Evolutionary conservation across 2,113 vertebrate species (phyloP).

Genomic region (Sterrhoptilus dennistouni): DNA sequence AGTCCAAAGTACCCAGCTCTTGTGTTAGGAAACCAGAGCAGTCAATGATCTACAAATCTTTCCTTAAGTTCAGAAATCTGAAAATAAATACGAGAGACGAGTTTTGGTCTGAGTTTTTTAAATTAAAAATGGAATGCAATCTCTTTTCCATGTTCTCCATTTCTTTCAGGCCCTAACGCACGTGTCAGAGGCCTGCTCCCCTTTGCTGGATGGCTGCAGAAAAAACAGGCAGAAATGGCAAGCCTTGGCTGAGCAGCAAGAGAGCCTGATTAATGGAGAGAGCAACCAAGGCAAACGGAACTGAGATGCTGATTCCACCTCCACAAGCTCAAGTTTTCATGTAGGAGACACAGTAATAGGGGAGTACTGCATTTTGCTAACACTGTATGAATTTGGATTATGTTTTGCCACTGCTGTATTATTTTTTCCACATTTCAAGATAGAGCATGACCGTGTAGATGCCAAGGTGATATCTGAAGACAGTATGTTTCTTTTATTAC

Average conservation of each 20-base stretch:
- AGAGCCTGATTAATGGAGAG: constrained; percentile 80
- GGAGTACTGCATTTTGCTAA: constrained; percentile 53
- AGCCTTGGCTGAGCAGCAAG: constrained; percentile 86
- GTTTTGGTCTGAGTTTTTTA: not conserved
- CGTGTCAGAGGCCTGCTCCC: constrained; percentile 87
- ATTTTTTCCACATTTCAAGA: constrained; percentile 59
- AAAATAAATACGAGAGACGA: not conserved
- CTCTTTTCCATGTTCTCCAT: not conserved
- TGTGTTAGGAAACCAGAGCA: not conserved
- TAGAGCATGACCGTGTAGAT: constrained; percentile 21
- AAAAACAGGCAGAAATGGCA: constrained; percentile 94
- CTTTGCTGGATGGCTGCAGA: constrained; percentile 91
- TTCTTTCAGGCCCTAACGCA: constrained; percentile 82
- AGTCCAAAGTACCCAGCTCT: not conserved
- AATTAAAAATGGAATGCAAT: not conserved
- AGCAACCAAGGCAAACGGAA: constrained; percentile 71
- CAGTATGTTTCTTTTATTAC: constrained; percentile 11
- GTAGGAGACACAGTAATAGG: constrained; percentile 2
- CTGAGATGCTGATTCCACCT: constrained; percentile 42
- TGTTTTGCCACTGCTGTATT: constrained; percentile 81
- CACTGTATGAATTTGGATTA: constrained; percentile 65
- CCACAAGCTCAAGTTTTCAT: not conserved
- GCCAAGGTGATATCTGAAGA: not conserved
- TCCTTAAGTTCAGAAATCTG: not conserved
- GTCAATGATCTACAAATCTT: not conserved